Base-by-base conservation (phyloP, 2,113 vertebrate genomes). In the Baryphthengus martii region DNA sequence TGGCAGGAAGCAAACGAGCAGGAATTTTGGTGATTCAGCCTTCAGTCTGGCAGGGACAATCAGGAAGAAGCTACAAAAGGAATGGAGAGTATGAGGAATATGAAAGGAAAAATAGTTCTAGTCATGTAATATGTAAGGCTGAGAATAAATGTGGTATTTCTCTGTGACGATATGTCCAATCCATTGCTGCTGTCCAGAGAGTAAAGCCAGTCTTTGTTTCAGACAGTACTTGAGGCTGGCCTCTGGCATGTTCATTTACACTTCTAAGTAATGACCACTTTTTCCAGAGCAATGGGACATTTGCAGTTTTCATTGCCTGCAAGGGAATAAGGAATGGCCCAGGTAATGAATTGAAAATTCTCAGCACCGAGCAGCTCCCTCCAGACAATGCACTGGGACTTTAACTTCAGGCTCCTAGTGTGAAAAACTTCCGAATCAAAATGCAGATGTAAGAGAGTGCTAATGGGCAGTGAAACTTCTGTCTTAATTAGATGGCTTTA, bases 161-260 rank as follows among this genome's bases (percentile, higher is more conserved):
- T 76, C 29, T 70, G 31, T 55, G 80, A 83, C 1, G 2, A 7
- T 39, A 6, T 3, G 18, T 50, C 39, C 47, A 59, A 29, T 58
- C 61, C 65, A 47, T 75, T 62, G 47, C 66, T 86, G 67, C 29
- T 40, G 72, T 28, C 42, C 39, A 47, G 63, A 90, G 66, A 59
- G 73, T 50, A 68, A 85, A 68, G 66, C n/a, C 21, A 13, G 62
- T 35, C 62, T 82, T 76, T 79, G 35, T 83, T 94, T 90, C 58
- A 71, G 67, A 45, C 45, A 66, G 71, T 58, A 73, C 33, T 33
- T 84, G 74, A 85, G 21, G 45, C 63, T 87, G 85, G 76, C 40
- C 80, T 65, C 52, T 63, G 49, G 81, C 52, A 50, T 88, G 74
- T 95, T 93, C 90, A 88, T 91, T 97, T 93, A 79, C 77, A 68